Evolutionary conservation across 2,888 invertebrate genomes (phyloP).

Genomic region (Norana najaformis): DNA sequence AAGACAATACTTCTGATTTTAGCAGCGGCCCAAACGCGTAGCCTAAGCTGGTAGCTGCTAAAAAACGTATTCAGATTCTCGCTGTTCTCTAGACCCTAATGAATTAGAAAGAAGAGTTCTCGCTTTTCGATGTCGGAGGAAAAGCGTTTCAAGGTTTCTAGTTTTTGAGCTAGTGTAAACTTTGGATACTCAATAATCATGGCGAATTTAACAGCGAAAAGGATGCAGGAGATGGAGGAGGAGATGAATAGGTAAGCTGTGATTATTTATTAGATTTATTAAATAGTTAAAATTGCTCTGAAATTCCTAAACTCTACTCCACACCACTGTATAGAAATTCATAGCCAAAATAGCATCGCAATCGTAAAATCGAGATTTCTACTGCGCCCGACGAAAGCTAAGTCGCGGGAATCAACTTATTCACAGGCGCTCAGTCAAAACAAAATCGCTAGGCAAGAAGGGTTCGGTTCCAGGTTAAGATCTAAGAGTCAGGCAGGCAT

Average conservation of each 20-base stretch:
- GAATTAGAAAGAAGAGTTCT: not conserved
- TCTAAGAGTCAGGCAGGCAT: too few relatives aligned
- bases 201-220: slow-evolving; percentile 53
- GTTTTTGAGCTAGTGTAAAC: not conserved
- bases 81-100: not conserved
- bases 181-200: slow-evolving; percentile 37
- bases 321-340: too few relatives aligned
- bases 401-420: too few relatives aligned
- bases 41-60: not conserved
- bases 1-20: too few relatives aligned
- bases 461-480: too few relatives aligned
- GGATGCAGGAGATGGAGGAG: slow-evolving; percentile 58
- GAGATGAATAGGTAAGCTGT: slow-evolving; percentile 58
- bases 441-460: too few relatives aligned
- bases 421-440: too few relatives aligned
- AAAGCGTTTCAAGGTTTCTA: not conserved
- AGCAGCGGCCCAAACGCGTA: too few relatives aligned
- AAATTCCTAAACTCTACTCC: too few relatives aligned
- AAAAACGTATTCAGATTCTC: not conserved
- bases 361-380: too few relatives aligned
- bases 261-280: not conserved
- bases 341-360: too few relatives aligned
- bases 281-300: not conserved
- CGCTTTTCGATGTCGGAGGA: not conserved
- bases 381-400: too few relatives aligned